Percentiles rank a stretch among this genome's conserved stretches.
These are phyloP conservation scores for Oxyruncus cristatus DNA, from an alignment of 2,113 vertebrate species.

Conservation along the genomic window DNA sequence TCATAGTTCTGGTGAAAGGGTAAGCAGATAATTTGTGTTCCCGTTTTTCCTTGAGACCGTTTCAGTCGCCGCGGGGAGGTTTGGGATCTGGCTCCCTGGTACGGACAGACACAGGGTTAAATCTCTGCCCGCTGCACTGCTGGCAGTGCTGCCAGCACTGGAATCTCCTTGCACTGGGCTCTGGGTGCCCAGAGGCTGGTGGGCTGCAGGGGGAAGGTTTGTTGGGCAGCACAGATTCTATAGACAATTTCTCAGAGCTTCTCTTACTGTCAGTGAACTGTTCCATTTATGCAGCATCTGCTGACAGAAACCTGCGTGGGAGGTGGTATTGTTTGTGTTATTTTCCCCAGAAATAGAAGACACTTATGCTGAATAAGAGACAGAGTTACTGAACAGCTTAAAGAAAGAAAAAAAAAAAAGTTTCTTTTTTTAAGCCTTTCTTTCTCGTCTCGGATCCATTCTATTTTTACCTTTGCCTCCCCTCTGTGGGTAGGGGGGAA, in stretches of 20 bases:
- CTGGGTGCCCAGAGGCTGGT: neutral
- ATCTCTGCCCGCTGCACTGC: rapidly evolving
- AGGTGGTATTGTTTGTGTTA: slow-evolving; percentile 5
- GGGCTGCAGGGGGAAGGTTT: neutral
- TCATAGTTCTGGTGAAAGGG: neutral
- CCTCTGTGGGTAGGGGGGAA: neutral
- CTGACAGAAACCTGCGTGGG: neutral
- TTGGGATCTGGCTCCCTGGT: neutral
- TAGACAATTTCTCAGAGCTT: neutral
- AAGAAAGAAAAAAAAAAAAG: neutral
- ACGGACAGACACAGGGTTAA: neutral
- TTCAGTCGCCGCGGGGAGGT: rapidly evolving
- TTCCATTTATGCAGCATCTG: neutral
- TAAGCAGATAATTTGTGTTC: neutral
- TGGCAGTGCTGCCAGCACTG: neutral
- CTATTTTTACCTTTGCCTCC: neutral
- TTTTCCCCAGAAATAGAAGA: slow-evolving; percentile 32
- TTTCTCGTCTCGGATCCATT: slow-evolving; percentile 13
- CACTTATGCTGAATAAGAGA: slow-evolving; percentile 20
- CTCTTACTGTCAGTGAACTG: neutral
- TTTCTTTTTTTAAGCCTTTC: slow-evolving; percentile 18
- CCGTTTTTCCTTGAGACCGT: neutral
- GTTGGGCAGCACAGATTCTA: neutral
- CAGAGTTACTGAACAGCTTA: slow-evolving; percentile 6
- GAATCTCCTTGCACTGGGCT: neutral